Conservation (phyloP, 2,797 vertebrate species). For the Alosa sapidissima region DNA sequence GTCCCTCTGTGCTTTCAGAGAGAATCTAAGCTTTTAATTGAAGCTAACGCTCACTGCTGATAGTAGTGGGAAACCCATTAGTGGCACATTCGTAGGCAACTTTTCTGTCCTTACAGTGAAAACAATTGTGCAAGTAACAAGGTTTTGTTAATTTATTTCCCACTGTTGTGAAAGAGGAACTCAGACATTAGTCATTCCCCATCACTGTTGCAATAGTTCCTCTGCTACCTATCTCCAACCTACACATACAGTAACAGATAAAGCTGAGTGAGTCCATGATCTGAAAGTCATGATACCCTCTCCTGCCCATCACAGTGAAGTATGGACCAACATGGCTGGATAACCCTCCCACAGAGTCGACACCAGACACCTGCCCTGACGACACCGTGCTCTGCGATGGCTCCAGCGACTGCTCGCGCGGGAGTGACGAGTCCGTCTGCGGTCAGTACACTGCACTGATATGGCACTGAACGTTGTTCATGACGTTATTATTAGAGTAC, state of each 20-base stretch:
- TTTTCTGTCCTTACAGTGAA: too few species aligned
- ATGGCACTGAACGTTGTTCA: background rate
- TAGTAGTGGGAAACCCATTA: background rate
- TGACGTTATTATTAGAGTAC: background rate
- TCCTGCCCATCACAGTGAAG: slow-evolving; percentile 52
- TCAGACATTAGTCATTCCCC: background rate
- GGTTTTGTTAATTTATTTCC: too few species aligned
- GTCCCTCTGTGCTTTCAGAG: background rate
- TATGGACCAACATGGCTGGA: slow-evolving; percentile 31
- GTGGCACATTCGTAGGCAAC: too few species aligned
- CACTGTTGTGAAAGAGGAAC: background rate
- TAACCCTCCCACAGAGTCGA: background rate
- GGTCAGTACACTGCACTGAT: slow-evolving; percentile 65
- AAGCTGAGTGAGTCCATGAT: too few species aligned
- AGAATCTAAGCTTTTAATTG: background rate
- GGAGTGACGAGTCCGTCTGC: slow-evolving; percentile 77
- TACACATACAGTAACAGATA: too few species aligned
- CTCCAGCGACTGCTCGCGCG: slow-evolving; percentile 70
- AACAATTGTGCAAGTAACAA: too few species aligned
- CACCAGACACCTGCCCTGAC: slow-evolving; percentile 66
- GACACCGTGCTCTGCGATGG: slow-evolving; percentile 71
- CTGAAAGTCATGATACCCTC: background rate
- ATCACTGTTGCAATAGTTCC: background rate
- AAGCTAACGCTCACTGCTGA: background rate
- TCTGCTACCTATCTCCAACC: background rate